Evolutionary conservation across 2,797 vertebrate genomes (phyloP).

Genomic region (Chiloscyllium punctatum): DNA sequence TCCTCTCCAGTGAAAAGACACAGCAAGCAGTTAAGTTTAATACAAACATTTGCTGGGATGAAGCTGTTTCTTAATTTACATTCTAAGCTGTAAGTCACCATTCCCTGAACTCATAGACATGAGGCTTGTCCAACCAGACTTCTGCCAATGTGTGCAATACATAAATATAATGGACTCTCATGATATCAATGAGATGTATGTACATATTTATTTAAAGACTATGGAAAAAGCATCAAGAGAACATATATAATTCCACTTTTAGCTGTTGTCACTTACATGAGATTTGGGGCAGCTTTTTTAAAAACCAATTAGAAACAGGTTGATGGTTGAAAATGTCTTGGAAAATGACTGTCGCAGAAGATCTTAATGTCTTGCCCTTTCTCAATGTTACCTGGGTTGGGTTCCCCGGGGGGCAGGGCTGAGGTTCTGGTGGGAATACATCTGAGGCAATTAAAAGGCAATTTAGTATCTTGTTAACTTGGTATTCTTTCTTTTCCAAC

Average conservation of each 20-base stretch:
- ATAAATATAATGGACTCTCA: not conserved
- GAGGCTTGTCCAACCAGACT: not conserved
- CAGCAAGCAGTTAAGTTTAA: not conserved
- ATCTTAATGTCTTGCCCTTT: no score
- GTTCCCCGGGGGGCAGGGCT: not conserved
- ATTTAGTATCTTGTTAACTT: not conserved
- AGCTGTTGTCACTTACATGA: not conserved
- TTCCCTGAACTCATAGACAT: not conserved
- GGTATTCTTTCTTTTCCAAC: not conserved
- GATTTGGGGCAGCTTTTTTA: not conserved
- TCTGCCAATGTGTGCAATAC: not conserved
- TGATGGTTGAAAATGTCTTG: not conserved
- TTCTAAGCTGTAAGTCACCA: not conserved
- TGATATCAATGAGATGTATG: not conserved
- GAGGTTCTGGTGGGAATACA: not conserved
- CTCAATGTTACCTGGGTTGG: not conserved
- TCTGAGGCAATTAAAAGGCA: not conserved
- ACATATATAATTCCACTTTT: not conserved
- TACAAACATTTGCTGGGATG: not conserved
- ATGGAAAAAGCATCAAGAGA: not conserved
- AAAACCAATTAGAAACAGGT: not conserved
- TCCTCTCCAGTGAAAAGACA: not conserved
- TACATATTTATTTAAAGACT: not conserved
- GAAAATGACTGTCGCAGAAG: not conserved
- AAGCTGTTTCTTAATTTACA: not conserved